These are phyloP conservation scores for Prochilodus magdalenae DNA, from an alignment of 2,113 vertebrate species.

Conservation along the genomic window DNA sequence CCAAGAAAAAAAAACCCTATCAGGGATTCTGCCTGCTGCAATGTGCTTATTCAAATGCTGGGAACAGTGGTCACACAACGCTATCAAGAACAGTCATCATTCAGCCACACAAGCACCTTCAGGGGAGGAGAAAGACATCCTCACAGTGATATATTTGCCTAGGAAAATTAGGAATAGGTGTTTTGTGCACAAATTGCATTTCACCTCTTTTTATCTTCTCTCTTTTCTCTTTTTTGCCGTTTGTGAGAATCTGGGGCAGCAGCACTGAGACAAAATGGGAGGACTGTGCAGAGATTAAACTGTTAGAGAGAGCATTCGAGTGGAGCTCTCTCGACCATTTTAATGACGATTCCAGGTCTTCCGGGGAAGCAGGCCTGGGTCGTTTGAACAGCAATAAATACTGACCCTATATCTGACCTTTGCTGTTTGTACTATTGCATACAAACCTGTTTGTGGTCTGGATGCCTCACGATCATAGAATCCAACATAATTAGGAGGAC, in stretches of 20 bases:
- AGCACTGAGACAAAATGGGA: constrained; percentile 11
- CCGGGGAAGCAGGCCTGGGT: neutral
- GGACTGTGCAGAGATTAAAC: neutral
- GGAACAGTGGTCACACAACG: constrained; percentile 37
- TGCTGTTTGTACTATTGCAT: neutral
- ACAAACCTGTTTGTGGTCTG: neutral
- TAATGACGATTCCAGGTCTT: constrained; percentile 17
- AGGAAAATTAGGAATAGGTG: constrained; percentile 22
- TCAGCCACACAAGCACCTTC: constrained; percentile 29
- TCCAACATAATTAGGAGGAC: neutral
- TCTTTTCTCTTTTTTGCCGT: neutral
- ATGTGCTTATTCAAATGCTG: constrained; percentile 20
- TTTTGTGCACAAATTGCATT: constrained; percentile 30
- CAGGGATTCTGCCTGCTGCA: constrained; percentile 35
- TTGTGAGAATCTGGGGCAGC: neutral
- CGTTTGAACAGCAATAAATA: constrained; percentile 1
- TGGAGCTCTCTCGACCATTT: constrained; percentile 18
- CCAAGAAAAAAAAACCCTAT: constrained; percentile 31
- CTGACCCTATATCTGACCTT: neutral
- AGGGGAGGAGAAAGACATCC: constrained; percentile 27
- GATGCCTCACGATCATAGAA: neutral
- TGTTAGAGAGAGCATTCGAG: neutral
- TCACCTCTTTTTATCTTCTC: constrained; percentile 23
- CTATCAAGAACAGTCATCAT: constrained; percentile 40
- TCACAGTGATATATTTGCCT: constrained; percentile 33